Evolutionary conservation across 1,140 invertebrate species (phyloP).

Genomic region (Polypedilum vanderplanki): DNA sequence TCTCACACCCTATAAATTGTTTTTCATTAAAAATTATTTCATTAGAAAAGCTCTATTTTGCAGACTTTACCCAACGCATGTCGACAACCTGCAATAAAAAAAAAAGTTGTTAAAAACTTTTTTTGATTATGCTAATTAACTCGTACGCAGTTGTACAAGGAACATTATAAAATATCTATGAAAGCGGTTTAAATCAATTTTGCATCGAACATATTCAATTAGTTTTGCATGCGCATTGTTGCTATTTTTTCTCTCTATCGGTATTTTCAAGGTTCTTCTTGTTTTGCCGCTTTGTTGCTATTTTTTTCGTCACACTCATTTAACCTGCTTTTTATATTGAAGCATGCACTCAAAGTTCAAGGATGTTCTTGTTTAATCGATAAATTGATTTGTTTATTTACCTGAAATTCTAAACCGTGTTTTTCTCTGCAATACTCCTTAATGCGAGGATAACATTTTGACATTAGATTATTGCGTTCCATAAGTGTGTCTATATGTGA

Average conservation of each 20-base stretch:
- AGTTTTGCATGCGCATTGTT: neutral
- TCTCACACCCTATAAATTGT: too few relatives aligned
- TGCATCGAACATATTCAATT: neutral
- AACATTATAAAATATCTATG: neutral
- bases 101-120: slow-evolving; percentile 21
- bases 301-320: neutral
- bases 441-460: slow-evolving; percentile 93
- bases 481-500: slow-evolving; percentile 80
- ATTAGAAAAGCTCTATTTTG: too few relatives aligned
- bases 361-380: slow-evolving; percentile 24
- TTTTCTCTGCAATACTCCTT: slow-evolving; percentile 97
- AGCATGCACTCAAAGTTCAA: neutral
- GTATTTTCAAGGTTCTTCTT: neutral
- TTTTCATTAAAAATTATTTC: too few relatives aligned
- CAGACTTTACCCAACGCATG: slow-evolving; percentile 99
- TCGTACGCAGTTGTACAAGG: too few relatives aligned
- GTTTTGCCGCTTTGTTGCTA: neutral
- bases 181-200: neutral
- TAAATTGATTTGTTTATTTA: slow-evolving; percentile 43
- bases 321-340: neutral
- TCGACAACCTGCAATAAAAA: slow-evolving; percentile 74
- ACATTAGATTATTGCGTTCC: slow-evolving; percentile 97
- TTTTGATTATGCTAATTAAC: neutral
- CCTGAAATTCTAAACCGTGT: slow-evolving; percentile 98
- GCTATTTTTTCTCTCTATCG: neutral